These are phyloP conservation scores for Phataginus tetradactyla DNA, from an alignment of 2,797 vertebrate species.

Conservation along the genomic window DNA sequence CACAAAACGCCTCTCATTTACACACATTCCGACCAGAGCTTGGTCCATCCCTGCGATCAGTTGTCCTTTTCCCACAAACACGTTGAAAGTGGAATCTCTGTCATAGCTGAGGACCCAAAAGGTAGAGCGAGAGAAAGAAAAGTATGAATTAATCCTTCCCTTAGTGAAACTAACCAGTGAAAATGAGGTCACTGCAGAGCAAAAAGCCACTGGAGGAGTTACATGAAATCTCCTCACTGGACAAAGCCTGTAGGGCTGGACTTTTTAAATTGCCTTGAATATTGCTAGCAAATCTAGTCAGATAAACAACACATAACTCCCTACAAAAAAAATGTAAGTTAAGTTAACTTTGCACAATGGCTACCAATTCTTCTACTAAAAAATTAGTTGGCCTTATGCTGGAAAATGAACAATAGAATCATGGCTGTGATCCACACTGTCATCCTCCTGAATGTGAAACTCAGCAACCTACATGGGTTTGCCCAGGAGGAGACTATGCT, in stretches of 20 bases:
- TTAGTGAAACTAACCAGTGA: neutral
- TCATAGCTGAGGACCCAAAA: constrained; percentile 90
- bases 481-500: neutral
- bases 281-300: neutral
- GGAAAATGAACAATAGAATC: neutral
- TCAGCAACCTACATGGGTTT: neutral
- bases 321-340: neutral
- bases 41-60: constrained; percentile 98
- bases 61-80: constrained; percentile 95
- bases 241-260: too few relatives aligned
- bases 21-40: constrained; percentile 96
- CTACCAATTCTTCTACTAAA: neutral
- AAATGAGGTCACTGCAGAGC: neutral
- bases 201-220: neutral
- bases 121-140: neutral
- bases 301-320: neutral
- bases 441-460: neutral
- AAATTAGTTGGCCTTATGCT: neutral
- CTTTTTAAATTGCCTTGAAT: neutral
- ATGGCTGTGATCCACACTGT: neutral
- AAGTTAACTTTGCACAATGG: neutral
- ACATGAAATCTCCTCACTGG: neutral
- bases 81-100: constrained; percentile 95
- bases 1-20: constrained; percentile 95
- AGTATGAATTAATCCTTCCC: neutral